Conservation (phyloP, 2,113 vertebrate genomes). For the Zingel zingel region DNA sequence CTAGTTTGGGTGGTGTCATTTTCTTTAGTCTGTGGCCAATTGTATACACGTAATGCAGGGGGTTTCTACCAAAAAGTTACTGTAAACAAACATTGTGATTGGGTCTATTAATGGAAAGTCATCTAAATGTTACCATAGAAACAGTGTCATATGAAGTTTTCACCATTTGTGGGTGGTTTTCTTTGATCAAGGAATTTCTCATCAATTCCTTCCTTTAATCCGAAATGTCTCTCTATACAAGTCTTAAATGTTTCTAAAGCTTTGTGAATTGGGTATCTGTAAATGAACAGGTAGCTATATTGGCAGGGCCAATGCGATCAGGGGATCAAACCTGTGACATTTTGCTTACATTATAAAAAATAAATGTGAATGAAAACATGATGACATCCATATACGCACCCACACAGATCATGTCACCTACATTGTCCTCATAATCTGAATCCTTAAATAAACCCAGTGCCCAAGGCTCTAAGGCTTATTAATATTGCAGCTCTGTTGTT, state of each 20-base stretch:
- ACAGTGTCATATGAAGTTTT: constrained; percentile 23
- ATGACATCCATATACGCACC: constrained; percentile 11
- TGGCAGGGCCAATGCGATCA: background rate
- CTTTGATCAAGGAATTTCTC: constrained; percentile 15
- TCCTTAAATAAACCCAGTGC: constrained; percentile 77
- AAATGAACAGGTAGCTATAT: constrained; percentile 12
- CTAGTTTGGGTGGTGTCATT: too few species aligned
- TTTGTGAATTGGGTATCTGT: constrained; percentile 18
- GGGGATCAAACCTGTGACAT: constrained; percentile 19
- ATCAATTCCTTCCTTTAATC: constrained; percentile 11
- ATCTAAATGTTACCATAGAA: constrained; percentile 51
- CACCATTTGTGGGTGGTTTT: background rate
- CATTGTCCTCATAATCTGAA: constrained; percentile 73
- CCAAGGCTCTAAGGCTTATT: constrained; percentile 73
- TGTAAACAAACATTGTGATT: too few species aligned
- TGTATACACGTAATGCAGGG: too few species aligned
- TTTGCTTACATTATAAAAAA: constrained; percentile 38
- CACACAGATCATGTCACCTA: constrained; percentile 63
- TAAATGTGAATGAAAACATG: constrained; percentile 45
- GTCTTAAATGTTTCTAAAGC: background rate
- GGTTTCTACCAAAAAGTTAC: too few species aligned
- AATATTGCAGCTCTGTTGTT: constrained; percentile 79
- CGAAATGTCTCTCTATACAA: background rate
- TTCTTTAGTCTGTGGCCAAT: too few species aligned
- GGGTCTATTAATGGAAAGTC: constrained; percentile 12